These are phyloP conservation scores for Leptopilina syphax DNA, from an alignment of 2,888 invertebrate genomes.

Conservation along the genomic window DNA sequence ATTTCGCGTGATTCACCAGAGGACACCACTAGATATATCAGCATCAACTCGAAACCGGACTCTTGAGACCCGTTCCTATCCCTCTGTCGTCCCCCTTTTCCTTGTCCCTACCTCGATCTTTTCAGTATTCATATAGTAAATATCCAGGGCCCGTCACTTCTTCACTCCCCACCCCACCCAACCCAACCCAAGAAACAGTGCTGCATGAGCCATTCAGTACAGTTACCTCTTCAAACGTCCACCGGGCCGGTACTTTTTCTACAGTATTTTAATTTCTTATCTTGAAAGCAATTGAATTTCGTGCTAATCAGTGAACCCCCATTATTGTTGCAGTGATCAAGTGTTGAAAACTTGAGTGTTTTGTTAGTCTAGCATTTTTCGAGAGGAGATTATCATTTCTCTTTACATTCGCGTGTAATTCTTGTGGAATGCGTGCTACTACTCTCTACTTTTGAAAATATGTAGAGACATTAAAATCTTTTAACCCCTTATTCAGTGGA, in stretches of 20 bases:
- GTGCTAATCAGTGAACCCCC: no score
- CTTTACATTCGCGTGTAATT: no score
- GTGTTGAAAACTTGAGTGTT: no score
- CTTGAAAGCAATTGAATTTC: not conserved
- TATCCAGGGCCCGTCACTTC: conserved; percentile 48
- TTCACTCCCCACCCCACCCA: conserved; percentile 47
- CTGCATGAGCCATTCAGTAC: conserved; percentile 55
- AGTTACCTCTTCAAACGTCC: conserved; percentile 47
- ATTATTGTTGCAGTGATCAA: no score
- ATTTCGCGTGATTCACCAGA: conserved; percentile 64
- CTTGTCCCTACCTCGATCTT: conserved; percentile 45
- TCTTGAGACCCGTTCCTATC: conserved; percentile 19
- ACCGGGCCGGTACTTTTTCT: not conserved
- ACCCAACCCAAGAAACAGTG: conserved; percentile 54
- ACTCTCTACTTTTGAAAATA: no score
- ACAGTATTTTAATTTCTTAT: not conserved
- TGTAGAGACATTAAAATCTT: no score
- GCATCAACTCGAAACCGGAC: conserved; percentile 28
- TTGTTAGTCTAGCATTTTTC: no score
- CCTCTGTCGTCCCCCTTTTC: conserved; percentile 36
- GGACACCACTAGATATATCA: conserved; percentile 64
- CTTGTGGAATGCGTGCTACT: no score
- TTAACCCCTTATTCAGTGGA: no score
- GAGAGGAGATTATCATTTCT: no score
- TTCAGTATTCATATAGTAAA: conserved; percentile 33